Percentiles rank a stretch among this genome's conserved stretches.
phyloP scores from a whole-genome alignment of 92 coral and sea anemone genomes.

The Pocillopora meandrina region DNA sequence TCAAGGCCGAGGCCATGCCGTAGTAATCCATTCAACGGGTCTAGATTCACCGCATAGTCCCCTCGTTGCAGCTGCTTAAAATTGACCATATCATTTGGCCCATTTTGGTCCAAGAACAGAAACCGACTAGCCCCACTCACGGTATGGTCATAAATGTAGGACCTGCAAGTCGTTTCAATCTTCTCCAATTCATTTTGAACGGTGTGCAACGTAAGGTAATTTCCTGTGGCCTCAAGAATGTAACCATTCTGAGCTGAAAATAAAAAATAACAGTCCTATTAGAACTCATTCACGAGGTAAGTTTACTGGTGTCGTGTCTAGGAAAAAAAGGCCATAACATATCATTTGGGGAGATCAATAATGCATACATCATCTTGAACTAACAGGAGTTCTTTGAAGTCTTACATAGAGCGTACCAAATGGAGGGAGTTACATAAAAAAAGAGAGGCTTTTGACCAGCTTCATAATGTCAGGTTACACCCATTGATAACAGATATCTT shows the following conservation, averaged over 20 bases:
- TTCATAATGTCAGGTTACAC: too few species aligned
- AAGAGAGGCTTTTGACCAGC: too few species aligned
- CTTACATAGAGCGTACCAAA: too few species aligned
- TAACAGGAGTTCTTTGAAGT: too few species aligned
- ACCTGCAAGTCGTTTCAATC: conserved; percentile 51
- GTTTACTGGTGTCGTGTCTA: background rate
- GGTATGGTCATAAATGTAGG: conserved; percentile 66
- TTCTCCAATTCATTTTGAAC: conserved; percentile 70
- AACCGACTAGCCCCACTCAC: conserved; percentile 67
- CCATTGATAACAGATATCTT: too few species aligned
- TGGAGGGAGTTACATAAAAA: too few species aligned
- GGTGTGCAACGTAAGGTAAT: conserved; percentile 65
- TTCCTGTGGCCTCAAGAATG: conserved; percentile 68
- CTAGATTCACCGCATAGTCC: conserved; percentile 67
- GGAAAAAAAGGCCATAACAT: too few species aligned
- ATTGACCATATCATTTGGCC: conserved; percentile 34
- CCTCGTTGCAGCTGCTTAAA: conserved; percentile 53
- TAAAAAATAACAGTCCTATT: background rate
- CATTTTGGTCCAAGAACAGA: conserved; percentile 58
- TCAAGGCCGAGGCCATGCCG: background rate
- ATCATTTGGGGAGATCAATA: too few species aligned
- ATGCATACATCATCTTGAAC: too few species aligned
- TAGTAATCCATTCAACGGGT: background rate
- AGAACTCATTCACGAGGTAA: background rate
- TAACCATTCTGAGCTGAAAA: conserved; percentile 57